Base-by-base conservation (phyloP, 2,113 vertebrate genomes). In the Perca fluviatilis region DNA sequence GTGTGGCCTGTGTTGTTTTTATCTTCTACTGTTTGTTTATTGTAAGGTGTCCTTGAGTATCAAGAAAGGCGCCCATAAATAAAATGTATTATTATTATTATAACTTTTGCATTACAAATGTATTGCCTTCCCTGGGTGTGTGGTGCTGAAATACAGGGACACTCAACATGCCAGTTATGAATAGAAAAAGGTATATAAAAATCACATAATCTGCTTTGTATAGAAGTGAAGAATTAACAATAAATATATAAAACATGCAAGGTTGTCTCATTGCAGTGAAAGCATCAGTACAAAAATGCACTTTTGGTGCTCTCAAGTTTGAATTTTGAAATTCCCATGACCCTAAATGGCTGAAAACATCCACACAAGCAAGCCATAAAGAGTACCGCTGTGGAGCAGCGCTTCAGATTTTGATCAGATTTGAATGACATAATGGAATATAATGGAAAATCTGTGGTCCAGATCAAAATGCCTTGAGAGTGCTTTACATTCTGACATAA, bases 391-490 rank as follows among this genome's bases (percentile, higher is more conserved):
- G 79, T 36, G 53, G 54, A 77, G 62, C 61, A 12, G 79, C 46
- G 65, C 56, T 47, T 60, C n/a, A 68, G 62, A 71, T 36, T 79
- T 57, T 70, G 72, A 79, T 88, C 78, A 61, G 72, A 87, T 80
- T 89, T 64, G 72, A 89, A 79, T 77, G 30, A 77, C 64, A 79
- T 79, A 64, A 91, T 80, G 57, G 61, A 54, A 61, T 74, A 57
- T 86, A 88, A 93, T 87, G 47, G 84, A 80, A 88, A 92, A 70
- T 68, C 89, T 83, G 49, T 19, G 23, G 65, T 36, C 80, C 79
- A 81, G 67, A 89, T 83, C 84, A 60, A 36, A 89, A 89, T 76
- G 75, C 65, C 73, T 62, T 18, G 40, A 73, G 63, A 80, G 62
- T 63, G 64, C 71, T 81, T 87, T 64, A 80, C 63, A 46, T 88